Evolutionary conservation across 2,888 invertebrate genomes (phyloP).

Genomic region (Troilus luridus): DNA sequence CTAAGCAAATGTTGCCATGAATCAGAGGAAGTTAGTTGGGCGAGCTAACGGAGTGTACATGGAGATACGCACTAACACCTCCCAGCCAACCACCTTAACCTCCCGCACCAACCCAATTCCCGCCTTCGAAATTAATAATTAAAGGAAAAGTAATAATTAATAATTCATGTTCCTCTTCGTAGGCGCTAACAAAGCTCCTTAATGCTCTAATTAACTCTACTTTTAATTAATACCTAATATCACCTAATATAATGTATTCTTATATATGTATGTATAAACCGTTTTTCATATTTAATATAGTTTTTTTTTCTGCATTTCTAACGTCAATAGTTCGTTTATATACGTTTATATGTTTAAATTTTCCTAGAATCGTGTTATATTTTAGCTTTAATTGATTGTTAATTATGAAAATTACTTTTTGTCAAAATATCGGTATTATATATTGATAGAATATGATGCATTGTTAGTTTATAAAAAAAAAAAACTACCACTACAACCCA

Average conservation of each 20-base stretch:
- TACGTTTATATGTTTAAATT: too few species aligned
- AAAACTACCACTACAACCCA: too few species aligned
- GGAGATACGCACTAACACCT: slow-evolving; percentile 42
- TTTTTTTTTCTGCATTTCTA: too few species aligned
- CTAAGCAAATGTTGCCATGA: slow-evolving; percentile 26
- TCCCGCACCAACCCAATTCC: neutral
- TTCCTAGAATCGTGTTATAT: too few species aligned
- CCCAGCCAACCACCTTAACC: neutral
- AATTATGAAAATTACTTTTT: too few species aligned
- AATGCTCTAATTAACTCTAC: neutral
- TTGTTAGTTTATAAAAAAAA: too few species aligned
- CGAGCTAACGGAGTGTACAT: slow-evolving; percentile 37
- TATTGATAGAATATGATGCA: too few species aligned
- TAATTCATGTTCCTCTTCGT: neutral
- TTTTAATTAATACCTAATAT: neutral
- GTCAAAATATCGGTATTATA: too few species aligned
- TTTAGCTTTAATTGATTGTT: too few species aligned
- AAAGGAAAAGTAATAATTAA: slow-evolving; percentile 18
- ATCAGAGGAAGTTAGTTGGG: neutral
- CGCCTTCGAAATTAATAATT: neutral
- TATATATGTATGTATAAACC: too few species aligned
- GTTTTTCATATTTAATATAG: too few species aligned
- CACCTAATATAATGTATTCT: neutral
- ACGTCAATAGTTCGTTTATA: too few species aligned
- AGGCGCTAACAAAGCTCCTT: neutral